Conservation (phyloP, 2,888 invertebrate genomes). For the Eupithecia subfuscata region DNA sequence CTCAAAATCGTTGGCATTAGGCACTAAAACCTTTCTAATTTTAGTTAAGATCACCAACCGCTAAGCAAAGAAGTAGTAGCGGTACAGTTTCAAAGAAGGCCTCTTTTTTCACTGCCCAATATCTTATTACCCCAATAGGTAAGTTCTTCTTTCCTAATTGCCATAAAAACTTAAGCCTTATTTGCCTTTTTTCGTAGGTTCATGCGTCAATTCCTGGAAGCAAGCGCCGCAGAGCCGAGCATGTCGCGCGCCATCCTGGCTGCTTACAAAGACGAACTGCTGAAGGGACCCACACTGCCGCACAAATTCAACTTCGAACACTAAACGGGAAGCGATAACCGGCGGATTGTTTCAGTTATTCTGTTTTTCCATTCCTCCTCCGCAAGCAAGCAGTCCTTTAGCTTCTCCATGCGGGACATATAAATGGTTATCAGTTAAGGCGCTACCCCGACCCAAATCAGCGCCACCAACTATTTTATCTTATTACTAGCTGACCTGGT, state of each 20-base stretch:
- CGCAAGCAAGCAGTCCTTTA: no score
- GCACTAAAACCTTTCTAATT: no score
- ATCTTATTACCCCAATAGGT: neutral
- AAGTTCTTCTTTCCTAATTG: neutral
- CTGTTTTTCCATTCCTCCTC: neutral
- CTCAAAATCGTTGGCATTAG: no score
- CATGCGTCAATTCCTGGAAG: slow-evolving; percentile 81
- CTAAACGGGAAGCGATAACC: slow-evolving; percentile 47
- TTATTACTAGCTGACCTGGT: no score
- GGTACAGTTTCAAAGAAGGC: neutral
- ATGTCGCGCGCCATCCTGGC: slow-evolving; percentile 76
- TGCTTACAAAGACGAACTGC: slow-evolving; percentile 79
- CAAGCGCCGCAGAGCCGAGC: slow-evolving; percentile 75
- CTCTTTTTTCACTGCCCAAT: neutral
- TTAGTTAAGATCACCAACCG: no score
- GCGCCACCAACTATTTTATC: no score
- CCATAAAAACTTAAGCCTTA: neutral
- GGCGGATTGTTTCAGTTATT: neutral
- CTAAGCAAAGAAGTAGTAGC: no score
- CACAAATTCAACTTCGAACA: slow-evolving; percentile 69
- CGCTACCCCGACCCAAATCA: no score
- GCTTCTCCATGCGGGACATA: no score
- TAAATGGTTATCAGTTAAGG: no score
- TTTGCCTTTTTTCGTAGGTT: slow-evolving; percentile 54
- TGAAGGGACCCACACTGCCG: slow-evolving; percentile 67